Base-by-base conservation (phyloP, 2,888 invertebrate genomes). In the Petrolisthes manimaculis region DNA sequence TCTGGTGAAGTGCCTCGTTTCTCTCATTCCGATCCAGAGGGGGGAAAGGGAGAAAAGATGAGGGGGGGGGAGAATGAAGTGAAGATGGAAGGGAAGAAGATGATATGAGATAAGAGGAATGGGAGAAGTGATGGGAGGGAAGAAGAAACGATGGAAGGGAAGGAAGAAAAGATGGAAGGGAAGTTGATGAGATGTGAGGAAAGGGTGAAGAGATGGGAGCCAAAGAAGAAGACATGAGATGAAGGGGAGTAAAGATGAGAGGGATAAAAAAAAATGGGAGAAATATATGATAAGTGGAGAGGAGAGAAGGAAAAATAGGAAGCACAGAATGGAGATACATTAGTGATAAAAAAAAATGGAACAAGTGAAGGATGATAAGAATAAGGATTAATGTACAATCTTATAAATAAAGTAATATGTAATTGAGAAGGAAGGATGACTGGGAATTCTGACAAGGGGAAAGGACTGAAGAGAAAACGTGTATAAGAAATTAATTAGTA, bases 1-100 rank as follows among this genome's bases (percentile, higher is more conserved):
- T 87, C 87, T 79, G 83, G 83, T 79, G 55, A 87, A 87, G 78
- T 69, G 83, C 78, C 79, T 61, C 56, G 67, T 87, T 79, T 79
- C 67, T 86, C 71, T 83, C 53, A 21, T 14, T n/a, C 54, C n/a
- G 83, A 61, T 83, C 83, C 77, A 56, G 61, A 18, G 24, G 71
- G 54, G 74, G 83, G 21, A 54, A 51, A 54, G 55, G 61, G 18
- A 4, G 74, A 75, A 3, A 37, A 74, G 77, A 77, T 56, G 67
- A 51, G 37, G n/a, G 12, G 54, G 24, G 53, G 21, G 12, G 5
- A 9, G 4, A 12, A 54, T 6, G 9, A 51, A 54, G 69, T 21
- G 53, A 18, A 18, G 54, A 61, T 12, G 56, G 56, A n/a, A 67
- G 55, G 4, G 51, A 37, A 61, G 53, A 74, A 55, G 12, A 55